Evolutionary conservation across 2,888 invertebrate genomes (phyloP).

Genomic region (Apocheima hispidaria): DNA sequence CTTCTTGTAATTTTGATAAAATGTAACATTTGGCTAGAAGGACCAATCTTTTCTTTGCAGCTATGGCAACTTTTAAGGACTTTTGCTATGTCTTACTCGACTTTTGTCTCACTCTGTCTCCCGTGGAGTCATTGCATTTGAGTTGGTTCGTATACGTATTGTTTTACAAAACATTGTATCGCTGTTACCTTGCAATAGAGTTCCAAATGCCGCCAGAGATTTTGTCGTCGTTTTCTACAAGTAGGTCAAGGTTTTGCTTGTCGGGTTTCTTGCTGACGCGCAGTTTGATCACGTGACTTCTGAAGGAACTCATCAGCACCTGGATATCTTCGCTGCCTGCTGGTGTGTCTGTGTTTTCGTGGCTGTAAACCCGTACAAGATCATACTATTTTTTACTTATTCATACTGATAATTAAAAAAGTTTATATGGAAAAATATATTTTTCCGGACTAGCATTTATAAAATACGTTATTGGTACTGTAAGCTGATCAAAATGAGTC

Average conservation of each 20-base stretch:
- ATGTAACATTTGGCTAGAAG: neutral
- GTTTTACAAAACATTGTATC: neutral
- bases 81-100: too few species aligned
- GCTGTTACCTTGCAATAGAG: slow-evolving; percentile 93
- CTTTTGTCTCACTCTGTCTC: too few species aligned
- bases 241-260: slow-evolving; percentile 93
- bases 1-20: neutral
- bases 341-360: slow-evolving; percentile 92
- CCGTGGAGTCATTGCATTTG: too few species aligned
- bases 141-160: neutral
- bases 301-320: slow-evolving; percentile 92
- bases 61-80: too few species aligned
- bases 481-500: too few species aligned
- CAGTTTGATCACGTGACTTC: slow-evolving; percentile 96
- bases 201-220: slow-evolving; percentile 94
- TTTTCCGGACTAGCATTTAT: too few species aligned
- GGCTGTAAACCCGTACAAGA: slow-evolving; percentile 74
- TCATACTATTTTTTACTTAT: too few species aligned
- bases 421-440: too few species aligned
- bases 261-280: slow-evolving; percentile 96
- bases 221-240: slow-evolving; percentile 92
- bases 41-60: too few species aligned
- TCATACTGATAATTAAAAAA: too few species aligned
- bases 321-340: slow-evolving; percentile 90
- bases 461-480: too few species aligned